Base-by-base conservation (phyloP, 2,888 invertebrate genomes). In the Platycheirus albimanus region DNA sequence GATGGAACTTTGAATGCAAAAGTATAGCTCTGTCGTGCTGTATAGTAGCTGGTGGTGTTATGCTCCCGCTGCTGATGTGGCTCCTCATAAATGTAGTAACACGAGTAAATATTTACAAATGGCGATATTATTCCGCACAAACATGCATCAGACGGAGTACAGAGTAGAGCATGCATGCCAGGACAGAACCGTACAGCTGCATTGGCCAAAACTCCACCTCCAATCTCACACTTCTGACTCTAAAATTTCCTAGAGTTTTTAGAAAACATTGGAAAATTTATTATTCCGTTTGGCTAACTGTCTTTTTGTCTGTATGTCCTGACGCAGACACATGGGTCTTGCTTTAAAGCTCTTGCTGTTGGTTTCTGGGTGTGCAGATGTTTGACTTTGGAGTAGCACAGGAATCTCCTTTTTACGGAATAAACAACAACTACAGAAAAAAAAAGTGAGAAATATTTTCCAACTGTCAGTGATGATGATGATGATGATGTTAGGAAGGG, bases 211-310 rank as follows among this genome's bases (percentile, higher is more conserved):
- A 33, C 67, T 20, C 33, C 20, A 5, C 4, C 15, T 8, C 28
- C 41, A 49, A 43, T 51, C 20, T 6, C 24, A 13, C 56, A 13
- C 56, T 24, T 13, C 56, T 28, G 38, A 24, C 41, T 67, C 19
- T 5, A 47, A 36, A 47, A 49, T 63, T 77, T 69, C 45, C 51
- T 64, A 41, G 67, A 58, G 61, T 61, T 61, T 24, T 72, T 69
- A 49, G 83, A 51, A 67, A 81, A 71, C 77, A 77, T 71, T 71
- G 52, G 33, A 69, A 6, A 78, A 83, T 83, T 83, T 83, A 83
- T 83, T 83, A 83, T 83, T 83, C 83, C 78, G 78, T 83, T 83
- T 83, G 83, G 83, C 78, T 69, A 74, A 83, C 71, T 83, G 83
- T 83, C 81, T 83, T 77, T 72, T 67, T 69, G 67, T 58, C 83